Percentiles rank a stretch among this genome's conserved stretches.
Conservation (phyloP, 2,113 vertebrate genomes). For the Choloepus hoffmanni region DNA sequence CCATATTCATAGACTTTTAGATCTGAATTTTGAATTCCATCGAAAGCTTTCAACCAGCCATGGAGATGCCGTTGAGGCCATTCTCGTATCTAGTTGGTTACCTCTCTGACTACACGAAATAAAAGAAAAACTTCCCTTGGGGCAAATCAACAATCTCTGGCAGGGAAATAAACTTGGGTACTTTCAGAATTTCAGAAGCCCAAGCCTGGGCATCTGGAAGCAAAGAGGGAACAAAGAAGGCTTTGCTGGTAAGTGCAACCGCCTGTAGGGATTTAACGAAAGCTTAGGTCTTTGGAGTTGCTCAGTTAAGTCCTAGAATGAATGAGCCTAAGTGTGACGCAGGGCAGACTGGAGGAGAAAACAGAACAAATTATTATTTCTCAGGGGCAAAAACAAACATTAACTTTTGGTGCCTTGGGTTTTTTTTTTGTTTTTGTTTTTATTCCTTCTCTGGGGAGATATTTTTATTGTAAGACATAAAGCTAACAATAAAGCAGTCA, state of each 20-base stretch:
- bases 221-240: not conserved
- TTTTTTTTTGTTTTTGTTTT: slow-evolving; percentile 26
- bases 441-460: slow-evolving; percentile 16
- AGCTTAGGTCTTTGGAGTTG: not conserved
- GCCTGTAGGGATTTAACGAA: not conserved
- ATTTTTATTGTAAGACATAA: slow-evolving; percentile 10
- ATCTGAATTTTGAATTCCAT: slow-evolving; percentile 39
- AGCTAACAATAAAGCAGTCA: not conserved
- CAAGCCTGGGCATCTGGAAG: not conserved
- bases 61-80: not conserved
- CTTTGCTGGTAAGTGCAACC: not conserved
- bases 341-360: not conserved
- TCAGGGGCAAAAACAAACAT: not conserved
- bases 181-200: slow-evolving; percentile 14
- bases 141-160: not conserved
- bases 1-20: not conserved
- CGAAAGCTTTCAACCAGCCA: slow-evolving; percentile 10
- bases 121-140: slow-evolving; percentile 1
- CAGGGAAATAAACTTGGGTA: slow-evolving; percentile 2
- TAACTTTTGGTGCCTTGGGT: not conserved
- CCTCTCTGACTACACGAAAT: not conserved
- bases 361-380: not conserved
- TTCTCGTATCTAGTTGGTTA: not conserved
- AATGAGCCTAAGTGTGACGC: not conserved
- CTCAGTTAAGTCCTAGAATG: not conserved